Evolutionary conservation across 1,140 invertebrate species (phyloP), one percentile per base, ranked within the genome.

Genomic region (Diorhabda sublineata): DNA sequence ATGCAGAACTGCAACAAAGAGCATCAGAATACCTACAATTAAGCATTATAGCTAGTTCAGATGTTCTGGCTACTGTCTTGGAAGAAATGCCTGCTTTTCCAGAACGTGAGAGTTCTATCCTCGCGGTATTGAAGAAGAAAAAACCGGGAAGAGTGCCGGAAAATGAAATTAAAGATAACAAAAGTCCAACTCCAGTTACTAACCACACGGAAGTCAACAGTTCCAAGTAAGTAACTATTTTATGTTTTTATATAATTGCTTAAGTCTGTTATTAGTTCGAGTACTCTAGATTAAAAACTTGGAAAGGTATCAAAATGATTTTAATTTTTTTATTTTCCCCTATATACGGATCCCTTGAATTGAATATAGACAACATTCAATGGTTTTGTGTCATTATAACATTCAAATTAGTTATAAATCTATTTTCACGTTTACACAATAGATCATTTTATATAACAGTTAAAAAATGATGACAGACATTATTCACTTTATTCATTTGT

Each of bases 61-160:
- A 99, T 88, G 97, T 99, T 73, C 84, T 99, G 87, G 97, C 97
- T 4, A 98, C 96, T 61, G 97, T 99, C 66, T 85, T 99, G 64
- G 98, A 99, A 87, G 98, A 99, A 86, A 99, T 99, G 98, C 98
- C 98, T 63, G 97, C 98, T 61, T 99, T 99, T 84, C 96, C 98
- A 3, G 98, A 99, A 84, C 88, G 97, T 77, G 98, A 99, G 84
- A 98, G 96, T 61, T 98, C 96, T 3, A 96, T 99, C 79, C 87
- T 98, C 66, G 96, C 97, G 60, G 91, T 99, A 69, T 87, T 99
- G 73, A 99, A 99, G 84, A 98, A 98, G 83, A 98, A 99, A 83
- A 98, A 98, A 78, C 94, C 94, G 4, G 95, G 94, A 5, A 85
- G 94, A 64, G 90, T 95, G 69, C 91, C 93, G 9, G 93, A 95